phyloP scores from a whole-genome alignment of 2,113 vertebrate species.

The Variabilichromis moorii region DNA sequence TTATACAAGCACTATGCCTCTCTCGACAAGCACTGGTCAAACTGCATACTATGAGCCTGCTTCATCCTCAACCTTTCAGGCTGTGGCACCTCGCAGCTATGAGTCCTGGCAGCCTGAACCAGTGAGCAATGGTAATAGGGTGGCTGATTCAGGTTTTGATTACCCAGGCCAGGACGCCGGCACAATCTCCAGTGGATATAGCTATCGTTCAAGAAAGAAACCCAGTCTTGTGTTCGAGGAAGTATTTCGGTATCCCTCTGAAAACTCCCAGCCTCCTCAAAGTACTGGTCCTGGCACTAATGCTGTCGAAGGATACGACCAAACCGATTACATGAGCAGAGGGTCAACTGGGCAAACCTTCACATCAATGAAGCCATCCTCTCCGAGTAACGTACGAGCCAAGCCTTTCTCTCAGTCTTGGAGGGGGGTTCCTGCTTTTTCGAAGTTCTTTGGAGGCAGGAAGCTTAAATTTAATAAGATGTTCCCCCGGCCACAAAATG shows the following conservation, averaged over 20 bases:
- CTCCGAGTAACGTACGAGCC: fast-evolving
- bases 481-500: background rate
- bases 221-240: background rate
- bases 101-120: background rate
- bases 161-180: fast-evolving
- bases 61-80: background rate
- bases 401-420: background rate
- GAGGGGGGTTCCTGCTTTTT: background rate
- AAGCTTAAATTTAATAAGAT: background rate
- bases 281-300: background rate
- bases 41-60: background rate
- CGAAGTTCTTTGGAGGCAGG: background rate
- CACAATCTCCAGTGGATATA: background rate
- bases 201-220: background rate
- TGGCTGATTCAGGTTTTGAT: background rate
- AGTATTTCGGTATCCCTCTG: background rate
- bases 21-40: background rate
- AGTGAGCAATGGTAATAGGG: background rate
- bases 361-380: background rate
- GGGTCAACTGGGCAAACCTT: background rate
- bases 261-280: background rate
- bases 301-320: background rate
- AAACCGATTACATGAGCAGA: background rate
- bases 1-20: background rate
- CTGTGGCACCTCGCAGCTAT: background rate